Evolutionary conservation across 2,113 vertebrate species (phyloP), one percentile per base, ranked within the genome.

Genomic region (Corythoichthys intestinalis): DNA sequence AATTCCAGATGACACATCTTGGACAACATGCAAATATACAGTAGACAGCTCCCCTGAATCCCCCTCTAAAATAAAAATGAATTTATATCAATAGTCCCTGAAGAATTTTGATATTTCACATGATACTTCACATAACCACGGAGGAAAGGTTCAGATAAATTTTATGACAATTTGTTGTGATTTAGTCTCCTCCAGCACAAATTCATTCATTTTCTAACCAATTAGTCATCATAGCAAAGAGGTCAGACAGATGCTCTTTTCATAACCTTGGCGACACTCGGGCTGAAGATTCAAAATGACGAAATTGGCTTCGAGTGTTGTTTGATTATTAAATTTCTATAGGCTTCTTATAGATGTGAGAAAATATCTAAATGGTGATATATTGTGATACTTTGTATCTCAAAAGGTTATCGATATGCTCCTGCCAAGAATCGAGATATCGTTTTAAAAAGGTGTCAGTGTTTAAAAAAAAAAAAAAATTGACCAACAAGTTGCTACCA

Each of bases 181-280:
- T 44, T 44, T 44, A 44, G 2, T 12, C 12, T 7, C 35, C 5
- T 12, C 35, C 56, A 37, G 34, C 34, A 35, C 11, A 58, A 37
- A 34, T 37, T 6, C 4, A 54, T 54, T 11, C 10, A 14, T 14
- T 58, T 58, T 58, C 34, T 13, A 58, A 58, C 34, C 10, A 13
- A 34, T 4, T 53, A 7, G n/a, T 35, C 3, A 34, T 20, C 41
- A 6, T 49, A 66, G 20, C 1, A 10, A 64, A 69, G 12, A 61
- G 52, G 47, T 62, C 14, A 58, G 70, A 67, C 67, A 71, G 54
- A 65, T 73, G 71, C 37, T 65, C 34, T 37, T 44, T 73, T 48
- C 49, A 50, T 57, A 61, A 47, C 64, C 64, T 10, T 73, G 67
- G 72, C 64, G 69, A 72, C 68, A 62, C 38, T 58, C 37, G 2